Conservation (phyloP, 1,140 invertebrate genomes). For the Chionoecetes opilio region DNA sequence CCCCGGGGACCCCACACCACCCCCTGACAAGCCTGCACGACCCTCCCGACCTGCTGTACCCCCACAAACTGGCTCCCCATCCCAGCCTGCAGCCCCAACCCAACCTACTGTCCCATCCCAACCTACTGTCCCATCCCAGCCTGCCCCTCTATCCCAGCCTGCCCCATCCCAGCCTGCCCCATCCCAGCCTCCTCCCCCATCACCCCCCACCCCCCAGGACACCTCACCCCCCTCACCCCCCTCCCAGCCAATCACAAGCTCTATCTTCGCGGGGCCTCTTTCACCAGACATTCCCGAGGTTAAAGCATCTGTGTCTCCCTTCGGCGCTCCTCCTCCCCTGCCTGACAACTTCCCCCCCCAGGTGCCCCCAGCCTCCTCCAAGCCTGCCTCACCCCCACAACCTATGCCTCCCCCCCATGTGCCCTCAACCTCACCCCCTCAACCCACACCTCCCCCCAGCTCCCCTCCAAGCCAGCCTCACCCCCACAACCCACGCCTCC, state of each 20-base stretch:
- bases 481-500: slow-evolving; percentile 82
- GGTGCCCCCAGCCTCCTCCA: background rate
- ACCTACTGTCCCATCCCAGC: slow-evolving; percentile 9
- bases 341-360: slow-evolving; percentile 62
- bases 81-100: slow-evolving; percentile 23
- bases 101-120: background rate
- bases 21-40: slow-evolving; percentile 24
- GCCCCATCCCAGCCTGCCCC: slow-evolving; percentile 47
- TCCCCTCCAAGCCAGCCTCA: slow-evolving; percentile 81
- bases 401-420: slow-evolving; percentile 31
- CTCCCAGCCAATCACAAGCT: slow-evolving; percentile 51
- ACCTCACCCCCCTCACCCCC: slow-evolving; percentile 39
- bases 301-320: slow-evolving; percentile 56
- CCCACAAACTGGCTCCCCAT: background rate
- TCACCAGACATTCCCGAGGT: background rate
- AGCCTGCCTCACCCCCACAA: slow-evolving; percentile 51
- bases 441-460: slow-evolving; percentile 5
- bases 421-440: slow-evolving; percentile 49
- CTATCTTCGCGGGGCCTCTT: slow-evolving; percentile 56
- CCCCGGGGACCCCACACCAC: background rate
- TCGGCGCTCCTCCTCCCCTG: slow-evolving; percentile 61
- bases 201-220: slow-evolving; percentile 50
- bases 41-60: slow-evolving; percentile 33
- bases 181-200: slow-evolving; percentile 34
- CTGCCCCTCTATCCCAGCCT: background rate